Evolutionary conservation across 2,888 invertebrate species (phyloP).

Genomic region (Euclidia mi): DNA sequence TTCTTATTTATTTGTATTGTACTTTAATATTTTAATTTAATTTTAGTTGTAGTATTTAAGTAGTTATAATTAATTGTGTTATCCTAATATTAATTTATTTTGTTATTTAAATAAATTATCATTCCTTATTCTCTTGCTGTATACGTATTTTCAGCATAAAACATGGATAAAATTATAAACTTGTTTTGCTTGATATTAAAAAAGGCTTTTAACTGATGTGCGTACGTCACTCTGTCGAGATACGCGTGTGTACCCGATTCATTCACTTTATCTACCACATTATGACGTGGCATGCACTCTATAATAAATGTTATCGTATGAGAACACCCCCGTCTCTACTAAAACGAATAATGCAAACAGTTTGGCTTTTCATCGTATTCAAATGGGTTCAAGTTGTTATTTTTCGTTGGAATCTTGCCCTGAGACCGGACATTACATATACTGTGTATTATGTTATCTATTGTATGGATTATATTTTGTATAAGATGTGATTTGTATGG

Average conservation of each 20-base stretch:
- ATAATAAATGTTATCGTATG: slow-evolving; percentile 68
- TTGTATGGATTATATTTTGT: slow-evolving; percentile 13
- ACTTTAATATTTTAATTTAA: too few species aligned
- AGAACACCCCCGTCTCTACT: slow-evolving; percentile 59
- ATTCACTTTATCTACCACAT: slow-evolving; percentile 40
- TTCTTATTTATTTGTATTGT: too few species aligned
- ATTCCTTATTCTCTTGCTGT: too few species aligned
- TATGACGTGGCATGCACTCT: slow-evolving; percentile 57
- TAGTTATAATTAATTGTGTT: too few species aligned
- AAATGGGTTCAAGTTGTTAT: slow-evolving; percentile 82
- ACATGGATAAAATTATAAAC: too few species aligned
- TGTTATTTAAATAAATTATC: too few species aligned
- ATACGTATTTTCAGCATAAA: too few species aligned
- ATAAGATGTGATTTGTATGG: neutral
- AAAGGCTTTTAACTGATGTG: neutral
- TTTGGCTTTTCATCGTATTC: slow-evolving; percentile 84
- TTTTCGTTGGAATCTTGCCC: slow-evolving; percentile 83
- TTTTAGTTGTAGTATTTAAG: too few species aligned
- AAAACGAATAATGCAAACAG: slow-evolving; percentile 80
- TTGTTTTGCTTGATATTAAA: neutral
- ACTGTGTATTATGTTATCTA: slow-evolving; percentile 40
- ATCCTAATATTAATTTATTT: too few species aligned
- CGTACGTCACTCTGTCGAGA: neutral
- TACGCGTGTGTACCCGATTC: slow-evolving; percentile 21
- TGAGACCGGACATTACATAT: slow-evolving; percentile 73